A percentile compares a stretch with the other conserved stretches of the same genome.
Conservation (phyloP, 2,113 vertebrate genomes). For the Oceanites oceanicus region DNA sequence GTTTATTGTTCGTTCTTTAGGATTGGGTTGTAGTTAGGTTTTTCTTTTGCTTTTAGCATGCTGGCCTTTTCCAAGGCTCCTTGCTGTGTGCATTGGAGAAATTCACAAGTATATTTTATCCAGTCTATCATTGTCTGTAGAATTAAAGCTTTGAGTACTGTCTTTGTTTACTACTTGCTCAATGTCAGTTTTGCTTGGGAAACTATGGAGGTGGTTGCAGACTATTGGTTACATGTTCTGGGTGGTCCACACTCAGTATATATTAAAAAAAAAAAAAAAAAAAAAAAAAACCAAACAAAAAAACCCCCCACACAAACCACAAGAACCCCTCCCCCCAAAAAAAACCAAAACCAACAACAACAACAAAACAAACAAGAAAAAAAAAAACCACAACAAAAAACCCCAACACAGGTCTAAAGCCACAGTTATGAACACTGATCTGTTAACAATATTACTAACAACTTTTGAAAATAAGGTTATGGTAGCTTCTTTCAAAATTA, state of each 20-base stretch:
- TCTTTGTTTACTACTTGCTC: neutral
- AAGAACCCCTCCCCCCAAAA: too few species aligned
- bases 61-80: neutral
- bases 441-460: neutral
- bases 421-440: neutral
- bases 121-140: neutral
- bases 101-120: neutral
- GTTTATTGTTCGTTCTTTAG: neutral
- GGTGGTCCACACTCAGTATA: neutral
- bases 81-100: neutral
- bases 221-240: neutral
- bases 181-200: neutral
- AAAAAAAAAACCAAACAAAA: too few species aligned
- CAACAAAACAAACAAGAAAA: too few species aligned
- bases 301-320: too few species aligned
- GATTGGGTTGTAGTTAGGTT: neutral
- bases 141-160: neutral
- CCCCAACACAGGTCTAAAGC: neutral
- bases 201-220: neutral
- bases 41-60: neutral
- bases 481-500: neutral
- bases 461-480: neutral
- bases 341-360: too few species aligned
- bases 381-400: too few species aligned
- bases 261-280: too few species aligned